Base-by-base conservation (phyloP, 2,113 vertebrate species). In the Myrmophylax atrothorax region DNA sequence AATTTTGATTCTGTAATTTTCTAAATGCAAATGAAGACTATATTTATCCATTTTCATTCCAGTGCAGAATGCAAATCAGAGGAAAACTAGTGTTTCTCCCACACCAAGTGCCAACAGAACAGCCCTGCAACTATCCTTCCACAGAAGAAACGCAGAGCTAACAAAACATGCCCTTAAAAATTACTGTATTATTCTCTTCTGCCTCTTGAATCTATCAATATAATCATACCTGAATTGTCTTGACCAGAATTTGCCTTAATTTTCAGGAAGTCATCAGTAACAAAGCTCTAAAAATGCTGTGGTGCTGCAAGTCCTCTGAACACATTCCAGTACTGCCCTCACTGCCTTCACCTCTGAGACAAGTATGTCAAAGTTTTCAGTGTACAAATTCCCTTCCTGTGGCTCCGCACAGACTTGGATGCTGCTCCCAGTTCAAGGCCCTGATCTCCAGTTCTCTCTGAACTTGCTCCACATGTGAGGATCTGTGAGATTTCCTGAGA, bases 391-490 rank as follows among this genome's bases (percentile, higher is more conserved):
- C 42, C 46, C 12, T 56, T 29, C 19, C 35, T 56, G 12, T 18
- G 20, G 2, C 2, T 22, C 40, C 58, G 26, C 14, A 6, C 1
- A 0, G 12, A 17, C 58, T 56, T 9, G 3, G 46, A 12, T 9
- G n/a, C 22, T 68, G 31, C 18, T 59, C 12, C 4, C 29, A 80
- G 52, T 18, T 33, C 56, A 75, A 80, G 56, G 7, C 64, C 4
- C 49, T 89, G 29, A 68, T 7, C 33, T 49, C 28, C 53, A 75
- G 0, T 23, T 62, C 14, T 37, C 38, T 42, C 37, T 59, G 18
- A 74, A 38, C 9, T 19, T 50, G 16, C 8, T 50, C 31, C 29
- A 55, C 23, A 4, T 22, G 33, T 23, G 12, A 47, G 35, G 22
- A 62, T 24, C 26, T 69, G 25, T 42, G 26, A 26, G 6, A 6